These are phyloP conservation scores for Typhlichthys eigenmanni DNA, from an alignment of 2,797 vertebrate species.

Conservation along the genomic window DNA sequence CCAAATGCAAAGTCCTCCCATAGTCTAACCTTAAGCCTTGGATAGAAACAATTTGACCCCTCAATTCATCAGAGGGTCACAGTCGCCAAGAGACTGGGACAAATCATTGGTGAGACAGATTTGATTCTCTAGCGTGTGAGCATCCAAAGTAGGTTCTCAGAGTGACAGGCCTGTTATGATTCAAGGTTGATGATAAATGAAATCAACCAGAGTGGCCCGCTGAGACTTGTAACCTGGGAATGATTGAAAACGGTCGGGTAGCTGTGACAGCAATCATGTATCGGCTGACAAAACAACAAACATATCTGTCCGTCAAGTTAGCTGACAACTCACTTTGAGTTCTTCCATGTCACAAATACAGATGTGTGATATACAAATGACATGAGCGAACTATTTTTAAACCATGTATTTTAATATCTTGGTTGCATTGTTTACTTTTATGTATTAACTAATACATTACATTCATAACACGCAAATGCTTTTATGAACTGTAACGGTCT, in stretches of 20 bases:
- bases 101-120: constrained; percentile 54
- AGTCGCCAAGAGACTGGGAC: constrained; percentile 38
- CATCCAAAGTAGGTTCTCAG: constrained; percentile 64
- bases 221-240: constrained; percentile 56
- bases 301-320: constrained; percentile 43
- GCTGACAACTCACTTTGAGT: constrained; percentile 37
- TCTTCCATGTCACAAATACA: constrained; percentile 20
- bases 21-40: constrained; percentile 28
- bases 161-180: constrained; percentile 63
- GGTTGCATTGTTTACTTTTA: too few relatives aligned
- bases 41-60: constrained; percentile 60
- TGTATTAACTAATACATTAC: too few relatives aligned
- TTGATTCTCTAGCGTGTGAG: constrained; percentile 54
- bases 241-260: constrained; percentile 52
- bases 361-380: background rate
- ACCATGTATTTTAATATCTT: too few relatives aligned
- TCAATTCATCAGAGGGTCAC: constrained; percentile 40
- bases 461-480: too few relatives aligned
- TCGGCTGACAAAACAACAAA: constrained; percentile 57
- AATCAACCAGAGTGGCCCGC: constrained; percentile 60
- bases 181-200: constrained; percentile 65
- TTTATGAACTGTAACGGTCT: too few relatives aligned
- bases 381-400: too few relatives aligned
- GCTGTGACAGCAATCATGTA: constrained; percentile 32
- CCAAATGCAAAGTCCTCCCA: constrained; percentile 11